phyloP scores from a whole-genome alignment of 2,113 vertebrate genomes.

The Copsychus sechellarum region DNA sequence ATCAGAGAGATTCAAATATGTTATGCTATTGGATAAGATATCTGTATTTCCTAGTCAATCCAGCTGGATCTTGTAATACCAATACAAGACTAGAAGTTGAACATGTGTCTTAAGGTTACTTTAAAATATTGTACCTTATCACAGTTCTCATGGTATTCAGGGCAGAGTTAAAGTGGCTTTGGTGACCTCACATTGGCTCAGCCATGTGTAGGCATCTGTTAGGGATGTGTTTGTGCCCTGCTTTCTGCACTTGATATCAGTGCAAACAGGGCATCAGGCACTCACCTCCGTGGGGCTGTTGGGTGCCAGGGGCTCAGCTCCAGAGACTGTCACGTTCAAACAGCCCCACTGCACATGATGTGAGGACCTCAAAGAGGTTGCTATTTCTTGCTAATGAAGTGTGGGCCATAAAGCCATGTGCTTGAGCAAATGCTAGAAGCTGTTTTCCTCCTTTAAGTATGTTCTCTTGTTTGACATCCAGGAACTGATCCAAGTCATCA shows the following conservation, averaged over 20 bases:
- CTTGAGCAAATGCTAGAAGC: neutral
- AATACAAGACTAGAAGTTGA: neutral
- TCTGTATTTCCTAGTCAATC: neutral
- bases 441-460: neutral
- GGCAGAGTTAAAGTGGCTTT: neutral
- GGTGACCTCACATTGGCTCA: neutral
- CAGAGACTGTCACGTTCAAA: neutral
- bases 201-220: neutral
- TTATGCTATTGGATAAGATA: neutral
- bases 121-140: neutral
- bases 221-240: neutral
- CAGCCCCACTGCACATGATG: neutral
- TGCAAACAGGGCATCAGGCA: rapidly evolving
- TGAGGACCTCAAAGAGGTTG: neutral
- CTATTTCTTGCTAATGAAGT: neutral
- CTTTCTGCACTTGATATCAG: neutral
- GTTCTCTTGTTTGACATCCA: neutral
- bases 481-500: neutral
- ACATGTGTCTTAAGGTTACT: neutral
- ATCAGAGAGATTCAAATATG: neutral
- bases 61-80: neutral
- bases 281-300: neutral
- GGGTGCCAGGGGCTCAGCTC: neutral
- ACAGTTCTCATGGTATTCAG: neutral
- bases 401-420: neutral